Evolutionary conservation across 64 coral and sea anemone species (phyloP).

Genomic region (Stichodactyla helianthus): DNA sequence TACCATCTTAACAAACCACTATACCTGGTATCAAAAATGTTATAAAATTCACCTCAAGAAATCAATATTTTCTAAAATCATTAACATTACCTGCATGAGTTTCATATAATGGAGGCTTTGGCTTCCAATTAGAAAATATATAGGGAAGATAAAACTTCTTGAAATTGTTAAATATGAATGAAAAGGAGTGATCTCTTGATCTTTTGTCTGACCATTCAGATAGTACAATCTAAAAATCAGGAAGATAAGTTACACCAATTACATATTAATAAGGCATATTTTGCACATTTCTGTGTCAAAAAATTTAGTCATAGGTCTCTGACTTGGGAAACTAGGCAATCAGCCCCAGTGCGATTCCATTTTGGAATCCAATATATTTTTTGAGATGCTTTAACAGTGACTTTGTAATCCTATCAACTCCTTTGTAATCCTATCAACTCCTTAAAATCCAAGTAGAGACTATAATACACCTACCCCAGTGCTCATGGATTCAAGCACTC

Average conservation of each 20-base stretch:
- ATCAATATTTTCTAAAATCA: not conserved
- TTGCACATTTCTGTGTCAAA: too few species aligned
- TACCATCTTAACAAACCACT: too few species aligned
- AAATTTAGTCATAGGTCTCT: too few species aligned
- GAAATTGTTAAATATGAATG: slow-evolving; percentile 86
- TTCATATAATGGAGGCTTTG: slow-evolving; percentile 60
- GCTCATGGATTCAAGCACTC: slow-evolving; percentile 94
- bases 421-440: too few species aligned
- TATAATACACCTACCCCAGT: slow-evolving; percentile 56
- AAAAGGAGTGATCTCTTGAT: slow-evolving; percentile 70
- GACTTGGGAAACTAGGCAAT: too few species aligned
- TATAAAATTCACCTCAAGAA: too few species aligned
- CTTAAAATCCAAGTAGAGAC: not conserved
- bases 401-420: too few species aligned
- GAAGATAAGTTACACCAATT: not conserved
- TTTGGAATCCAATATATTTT: too few species aligned
- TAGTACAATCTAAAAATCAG: slow-evolving; percentile 56
- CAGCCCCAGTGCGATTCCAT: too few species aligned
- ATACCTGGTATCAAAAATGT: too few species aligned
- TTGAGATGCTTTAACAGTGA: too few species aligned
- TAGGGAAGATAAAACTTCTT: slow-evolving; percentile 88
- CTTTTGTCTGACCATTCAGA: slow-evolving; percentile 79
- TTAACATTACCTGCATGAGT: slow-evolving; percentile 52
- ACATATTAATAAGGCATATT: too few species aligned
- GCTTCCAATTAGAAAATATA: slow-evolving; percentile 87